A percentile compares a stretch with the other conserved stretches of the same genome.
Conservation (phyloP, 1,140 invertebrate genomes). For the Drosophila busckii region DNA sequence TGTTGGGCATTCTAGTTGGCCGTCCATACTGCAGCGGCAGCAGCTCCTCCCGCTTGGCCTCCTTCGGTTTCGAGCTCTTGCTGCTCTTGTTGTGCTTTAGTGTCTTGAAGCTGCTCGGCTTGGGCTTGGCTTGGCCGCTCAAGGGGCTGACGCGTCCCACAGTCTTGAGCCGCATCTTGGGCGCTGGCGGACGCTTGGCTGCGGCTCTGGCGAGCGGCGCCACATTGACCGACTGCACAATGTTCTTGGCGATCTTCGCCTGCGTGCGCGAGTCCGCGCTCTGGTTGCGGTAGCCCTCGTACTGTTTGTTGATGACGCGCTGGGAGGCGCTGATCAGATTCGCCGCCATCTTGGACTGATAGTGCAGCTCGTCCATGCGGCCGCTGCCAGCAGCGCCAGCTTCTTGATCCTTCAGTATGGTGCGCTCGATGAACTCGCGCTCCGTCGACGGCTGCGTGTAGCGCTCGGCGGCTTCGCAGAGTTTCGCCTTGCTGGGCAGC, state of each 20-base stretch:
- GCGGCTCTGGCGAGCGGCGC: neutral
- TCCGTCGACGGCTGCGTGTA: neutral
- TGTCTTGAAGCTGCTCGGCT: neutral
- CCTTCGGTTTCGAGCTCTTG: neutral
- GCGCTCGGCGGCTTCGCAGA: too few relatives aligned
- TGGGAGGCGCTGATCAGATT: slow-evolving; percentile 44
- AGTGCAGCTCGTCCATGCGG: slow-evolving; percentile 29
- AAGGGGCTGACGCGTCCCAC: too few relatives aligned
- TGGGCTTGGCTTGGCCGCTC: too few relatives aligned
- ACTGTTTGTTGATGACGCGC: slow-evolving; percentile 34
- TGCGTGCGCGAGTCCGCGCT: neutral
- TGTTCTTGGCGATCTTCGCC: neutral
- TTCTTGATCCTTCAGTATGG: neutral
- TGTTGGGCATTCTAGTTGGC: too few relatives aligned
- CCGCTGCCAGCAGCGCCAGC: neutral
- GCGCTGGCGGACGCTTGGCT: neutral
- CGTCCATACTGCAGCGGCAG: too few relatives aligned
- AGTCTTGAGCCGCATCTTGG: neutral
- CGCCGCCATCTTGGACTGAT: slow-evolving; percentile 3
- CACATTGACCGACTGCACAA: slow-evolving; percentile 3
- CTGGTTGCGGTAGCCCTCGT: neutral
- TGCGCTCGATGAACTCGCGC: slow-evolving; percentile 4
- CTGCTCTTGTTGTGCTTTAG: neutral
- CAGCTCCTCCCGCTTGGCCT: too few relatives aligned
- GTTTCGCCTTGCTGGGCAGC: too few relatives aligned